Evolutionary conservation across 2,113 vertebrate species (phyloP).

Genomic region (Redunca redunca): DNA sequence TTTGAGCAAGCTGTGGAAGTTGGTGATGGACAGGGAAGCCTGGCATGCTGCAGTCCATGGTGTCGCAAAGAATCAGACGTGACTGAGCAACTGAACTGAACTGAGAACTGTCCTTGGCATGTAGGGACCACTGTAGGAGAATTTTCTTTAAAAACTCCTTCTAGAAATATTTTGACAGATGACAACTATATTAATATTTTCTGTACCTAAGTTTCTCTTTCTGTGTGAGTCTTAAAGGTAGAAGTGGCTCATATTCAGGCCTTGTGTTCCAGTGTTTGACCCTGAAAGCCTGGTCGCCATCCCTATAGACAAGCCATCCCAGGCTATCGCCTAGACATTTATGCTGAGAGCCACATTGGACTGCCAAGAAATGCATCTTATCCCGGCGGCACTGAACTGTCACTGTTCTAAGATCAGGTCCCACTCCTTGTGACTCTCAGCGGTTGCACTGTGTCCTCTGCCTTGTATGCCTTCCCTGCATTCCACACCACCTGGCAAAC

Average conservation of each 20-base stretch:
- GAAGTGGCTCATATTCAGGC: neutral
- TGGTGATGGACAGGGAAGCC: neutral
- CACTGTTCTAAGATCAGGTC: neutral
- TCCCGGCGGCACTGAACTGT: neutral
- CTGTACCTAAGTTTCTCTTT: neutral
- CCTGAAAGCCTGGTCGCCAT: neutral
- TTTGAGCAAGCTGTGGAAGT: neutral
- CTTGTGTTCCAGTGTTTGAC: neutral
- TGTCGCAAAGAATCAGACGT: neutral
- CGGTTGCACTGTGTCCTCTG: neutral
- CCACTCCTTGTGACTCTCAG: neutral
- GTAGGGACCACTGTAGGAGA: neutral
- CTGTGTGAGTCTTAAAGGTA: neutral
- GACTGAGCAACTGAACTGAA: neutral
- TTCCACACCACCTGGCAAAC: neutral
- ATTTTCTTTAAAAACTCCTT: neutral
- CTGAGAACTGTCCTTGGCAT: neutral
- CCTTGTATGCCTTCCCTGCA: accelerated
- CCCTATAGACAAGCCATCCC: neutral
- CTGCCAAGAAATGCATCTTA: neutral
- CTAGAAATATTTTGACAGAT: neutral
- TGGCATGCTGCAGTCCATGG: neutral
- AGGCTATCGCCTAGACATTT: neutral
- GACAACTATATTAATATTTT: neutral
- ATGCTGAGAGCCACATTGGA: neutral